Evolutionary conservation across 2,888 invertebrate species (phyloP).

Genomic region (Pyralis farinalis): DNA sequence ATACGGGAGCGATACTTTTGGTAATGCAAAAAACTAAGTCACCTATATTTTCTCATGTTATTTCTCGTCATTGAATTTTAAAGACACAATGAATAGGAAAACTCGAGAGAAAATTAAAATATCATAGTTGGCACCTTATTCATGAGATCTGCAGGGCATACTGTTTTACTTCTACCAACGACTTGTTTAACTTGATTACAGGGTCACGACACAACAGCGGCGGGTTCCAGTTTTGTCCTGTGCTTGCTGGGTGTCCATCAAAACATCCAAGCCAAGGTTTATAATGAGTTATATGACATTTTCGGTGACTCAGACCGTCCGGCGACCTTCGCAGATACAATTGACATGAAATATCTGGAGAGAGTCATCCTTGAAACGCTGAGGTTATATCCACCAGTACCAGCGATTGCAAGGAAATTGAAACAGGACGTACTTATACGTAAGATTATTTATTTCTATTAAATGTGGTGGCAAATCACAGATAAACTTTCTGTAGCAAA

Average conservation of each 20-base stretch:
- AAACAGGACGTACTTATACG: constrained; percentile 85
- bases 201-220: constrained; percentile 70
- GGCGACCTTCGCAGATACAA: constrained; percentile 87
- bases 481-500: too few species aligned
- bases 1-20: too few species aligned
- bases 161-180: too few species aligned
- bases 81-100: too few species aligned
- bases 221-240: constrained; percentile 91
- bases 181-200: constrained; percentile 16
- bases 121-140: too few species aligned
- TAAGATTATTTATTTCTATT: constrained; percentile 46
- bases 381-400: constrained; percentile 89
- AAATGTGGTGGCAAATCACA: too few species aligned
- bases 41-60: too few species aligned
- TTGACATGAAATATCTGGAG: constrained; percentile 89
- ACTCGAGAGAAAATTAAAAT: too few species aligned
- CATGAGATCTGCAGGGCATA: too few species aligned
- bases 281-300: constrained; percentile 85
- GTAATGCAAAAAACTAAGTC: too few species aligned
- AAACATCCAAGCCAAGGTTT: constrained; percentile 86
- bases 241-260: constrained; percentile 90
- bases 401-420: constrained; percentile 86
- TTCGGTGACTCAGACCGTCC: constrained; percentile 88
- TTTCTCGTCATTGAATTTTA: too few species aligned
- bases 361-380: constrained; percentile 87